phyloP scores from a whole-genome alignment of 2,113 vertebrate species.

The Pteronura brasiliensis region DNA sequence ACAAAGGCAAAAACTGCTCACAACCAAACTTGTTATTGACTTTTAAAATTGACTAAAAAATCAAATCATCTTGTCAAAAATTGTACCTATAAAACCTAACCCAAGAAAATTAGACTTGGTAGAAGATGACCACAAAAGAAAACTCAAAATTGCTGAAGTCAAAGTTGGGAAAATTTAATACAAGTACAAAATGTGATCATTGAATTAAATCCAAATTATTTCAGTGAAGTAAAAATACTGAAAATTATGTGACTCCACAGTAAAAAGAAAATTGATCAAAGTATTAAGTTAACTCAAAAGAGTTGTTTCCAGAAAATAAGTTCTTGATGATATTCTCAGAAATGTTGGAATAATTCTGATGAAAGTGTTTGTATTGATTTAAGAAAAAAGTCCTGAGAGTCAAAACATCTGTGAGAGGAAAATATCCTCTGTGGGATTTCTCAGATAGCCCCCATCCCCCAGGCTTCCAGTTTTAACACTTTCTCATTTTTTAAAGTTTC shows the following conservation, averaged over 20 bases:
- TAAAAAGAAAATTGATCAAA: neutral
- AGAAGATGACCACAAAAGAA: constrained; percentile 2
- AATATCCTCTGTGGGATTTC: neutral
- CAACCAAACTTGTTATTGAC: constrained; percentile 4
- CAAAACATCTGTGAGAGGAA: neutral
- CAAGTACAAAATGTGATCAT: neutral
- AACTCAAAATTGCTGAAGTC: neutral
- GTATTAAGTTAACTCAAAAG: constrained; percentile 5
- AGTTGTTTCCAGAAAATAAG: neutral
- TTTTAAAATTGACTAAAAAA: neutral
- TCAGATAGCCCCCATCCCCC: neutral
- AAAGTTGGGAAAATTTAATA: neutral
- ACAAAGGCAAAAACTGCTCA: neutral
- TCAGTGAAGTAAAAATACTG: constrained; percentile 31
- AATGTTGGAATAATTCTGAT: constrained; percentile 29
- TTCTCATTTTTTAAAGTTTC: neutral
- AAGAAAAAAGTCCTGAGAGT: neutral
- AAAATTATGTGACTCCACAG: neutral
- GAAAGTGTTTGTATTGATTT: neutral
- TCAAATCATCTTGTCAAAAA: constrained; percentile 31
- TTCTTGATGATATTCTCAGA: neutral
- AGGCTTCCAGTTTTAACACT: neutral
- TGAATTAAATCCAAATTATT: constrained; percentile 43
- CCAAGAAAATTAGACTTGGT: constrained; percentile 3
- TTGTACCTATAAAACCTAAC: constrained; percentile 9